Percentiles rank a stretch among this genome's conserved stretches.
Evolutionary conservation across 2,797 vertebrate genomes (phyloP).

Genomic region (Choloepus didactylus): DNA sequence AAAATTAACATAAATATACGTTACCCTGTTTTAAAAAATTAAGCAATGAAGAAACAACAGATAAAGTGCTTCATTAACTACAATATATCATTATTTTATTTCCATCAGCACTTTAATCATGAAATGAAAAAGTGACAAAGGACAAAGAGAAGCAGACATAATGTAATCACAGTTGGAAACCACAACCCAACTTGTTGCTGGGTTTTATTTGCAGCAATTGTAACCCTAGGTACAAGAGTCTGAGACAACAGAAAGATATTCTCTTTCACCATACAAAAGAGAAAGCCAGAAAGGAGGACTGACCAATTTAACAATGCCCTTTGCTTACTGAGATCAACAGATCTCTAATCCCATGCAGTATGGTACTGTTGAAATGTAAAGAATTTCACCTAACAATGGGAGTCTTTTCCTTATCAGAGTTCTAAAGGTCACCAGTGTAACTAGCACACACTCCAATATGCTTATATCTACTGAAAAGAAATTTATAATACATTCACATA

Average conservation of each 20-base stretch:
- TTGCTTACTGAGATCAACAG: constrained; percentile 74
- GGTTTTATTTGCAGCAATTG: background rate
- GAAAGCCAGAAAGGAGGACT: constrained; percentile 27
- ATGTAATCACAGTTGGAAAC: constrained; percentile 60
- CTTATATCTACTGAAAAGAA: constrained; percentile 15
- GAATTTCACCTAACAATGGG: constrained; percentile 35
- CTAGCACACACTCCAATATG: background rate
- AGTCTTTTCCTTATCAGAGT: constrained; percentile 38
- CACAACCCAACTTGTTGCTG: background rate
- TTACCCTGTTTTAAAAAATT: background rate
- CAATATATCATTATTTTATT: constrained; percentile 56
- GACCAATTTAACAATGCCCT: constrained; percentile 75
- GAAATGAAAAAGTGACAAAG: constrained; percentile 38
- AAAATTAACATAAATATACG: constrained; percentile 70
- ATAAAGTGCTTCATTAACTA: constrained; percentile 48
- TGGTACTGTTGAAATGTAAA: constrained; percentile 74
- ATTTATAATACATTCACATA: background rate
- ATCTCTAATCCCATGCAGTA: constrained; percentile 74
- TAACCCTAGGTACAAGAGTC: background rate
- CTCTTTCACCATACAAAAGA: constrained; percentile 35
- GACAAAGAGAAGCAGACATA: constrained; percentile 25
- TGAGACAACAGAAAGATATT: background rate
- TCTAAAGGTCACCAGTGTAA: constrained; percentile 50
- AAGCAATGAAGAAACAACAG: constrained; percentile 24
- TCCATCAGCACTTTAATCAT: constrained; percentile 53